Base-by-base conservation (phyloP, 2,888 invertebrate genomes). In the Perizoma flavofasciatum region DNA sequence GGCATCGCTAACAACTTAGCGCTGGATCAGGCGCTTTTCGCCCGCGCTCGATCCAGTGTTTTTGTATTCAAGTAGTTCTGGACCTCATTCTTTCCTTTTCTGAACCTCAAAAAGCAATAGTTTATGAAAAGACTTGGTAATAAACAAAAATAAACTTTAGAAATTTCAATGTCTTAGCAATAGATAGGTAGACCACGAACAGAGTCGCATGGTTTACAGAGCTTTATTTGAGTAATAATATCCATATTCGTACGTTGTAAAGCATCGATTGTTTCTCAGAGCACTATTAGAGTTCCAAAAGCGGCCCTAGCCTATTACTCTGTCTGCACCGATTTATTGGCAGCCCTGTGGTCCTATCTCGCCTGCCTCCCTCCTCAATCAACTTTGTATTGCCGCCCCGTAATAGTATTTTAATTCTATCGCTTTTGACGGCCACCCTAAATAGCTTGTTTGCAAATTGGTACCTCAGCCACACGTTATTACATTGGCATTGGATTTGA, bases 371-470 rank as follows among this genome's bases (percentile, higher is more conserved):
- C 61, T 61, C 47, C 78, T 88, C 87, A 88, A 90, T 90, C 89
- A 89, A 89, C 87, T 86, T 85, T 85, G 85, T 88, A 88, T 87
- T 51, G 58, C 58, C 54, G 53, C 79, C 85, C 80, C 82, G 83
- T 88, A 89, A 89, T 89, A 88, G 89, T 88, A 90, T 91, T 90
- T 90, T 89, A 89, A 91, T 89, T 89, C 83, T 83, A 88, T 90
- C 82, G 86, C 86, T 86, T 88, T 88, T 86, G 81, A 83, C 80
- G 82, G 82, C 77, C 75, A 74, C 78, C 81, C 79, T 76, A 72
- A 80, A 84, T 83, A 77, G 83, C 81, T 84, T 86, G 87, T 88
- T 88, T 86, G 84, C 78, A 81, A 87, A 86, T 86, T 83, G 83
- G 73, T 78, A 66, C 66, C 69, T 77, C 22, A 22, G 22, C 22